Conservation (phyloP, 2,113 vertebrate species). For the Neolamprologus kungweensis region DNA sequence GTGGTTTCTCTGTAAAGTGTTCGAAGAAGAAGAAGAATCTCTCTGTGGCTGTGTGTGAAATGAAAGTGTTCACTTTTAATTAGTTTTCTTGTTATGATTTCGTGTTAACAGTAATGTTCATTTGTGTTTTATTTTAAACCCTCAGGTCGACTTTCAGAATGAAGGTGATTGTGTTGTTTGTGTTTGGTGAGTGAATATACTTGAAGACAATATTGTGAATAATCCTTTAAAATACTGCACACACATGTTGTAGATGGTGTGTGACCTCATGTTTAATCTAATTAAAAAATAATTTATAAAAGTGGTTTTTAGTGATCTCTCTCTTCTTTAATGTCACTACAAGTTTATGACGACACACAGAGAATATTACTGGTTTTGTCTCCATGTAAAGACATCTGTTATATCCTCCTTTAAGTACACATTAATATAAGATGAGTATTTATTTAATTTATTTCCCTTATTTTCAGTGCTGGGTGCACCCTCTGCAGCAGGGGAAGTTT, state of each 20-base stretch:
- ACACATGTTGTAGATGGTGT: no score
- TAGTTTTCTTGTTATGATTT: no score
- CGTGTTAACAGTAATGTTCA: no score
- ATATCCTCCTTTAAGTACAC: background rate
- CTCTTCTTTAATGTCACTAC: background rate
- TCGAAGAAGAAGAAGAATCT: no score
- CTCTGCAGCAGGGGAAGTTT: accelerated
- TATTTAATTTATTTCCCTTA: background rate
- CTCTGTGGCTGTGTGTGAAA: accelerated
- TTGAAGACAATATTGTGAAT: no score
- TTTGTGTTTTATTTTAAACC: no score
- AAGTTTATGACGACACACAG: accelerated
- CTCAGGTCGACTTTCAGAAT: no score
- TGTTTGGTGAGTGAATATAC: background rate
- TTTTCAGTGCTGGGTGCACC: background rate
- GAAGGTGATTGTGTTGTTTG: no score
- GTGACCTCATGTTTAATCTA: background rate
- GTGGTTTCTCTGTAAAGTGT: no score
- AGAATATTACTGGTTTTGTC: accelerated
- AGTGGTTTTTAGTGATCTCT: background rate
- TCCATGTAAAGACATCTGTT: accelerated
- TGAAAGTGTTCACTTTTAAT: accelerated
- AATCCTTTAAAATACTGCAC: no score
- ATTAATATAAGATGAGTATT: accelerated
- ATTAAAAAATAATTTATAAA: background rate